Percentiles rank a stretch among this genome's conserved stretches.
phyloP scores from a whole-genome alignment of 2,888 invertebrate genomes.

The Mesorhabditis belari region DNA sequence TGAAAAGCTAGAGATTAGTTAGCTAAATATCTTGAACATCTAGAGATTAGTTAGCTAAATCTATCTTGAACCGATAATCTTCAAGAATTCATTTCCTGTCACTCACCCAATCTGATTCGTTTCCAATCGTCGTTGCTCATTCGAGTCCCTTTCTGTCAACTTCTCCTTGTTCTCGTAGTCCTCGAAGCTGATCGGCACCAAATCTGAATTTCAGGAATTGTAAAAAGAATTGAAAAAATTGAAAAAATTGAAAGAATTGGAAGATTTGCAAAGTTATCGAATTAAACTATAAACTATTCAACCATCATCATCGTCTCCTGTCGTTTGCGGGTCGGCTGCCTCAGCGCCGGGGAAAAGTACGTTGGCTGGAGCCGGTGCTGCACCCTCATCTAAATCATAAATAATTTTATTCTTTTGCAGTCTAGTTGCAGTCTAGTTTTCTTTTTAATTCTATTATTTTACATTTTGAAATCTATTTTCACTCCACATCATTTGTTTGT shows the following conservation, averaged over 20 bases:
- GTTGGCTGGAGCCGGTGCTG: constrained; percentile 21
- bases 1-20: too few species aligned
- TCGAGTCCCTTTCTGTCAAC: constrained; percentile 6
- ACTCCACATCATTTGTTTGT: too few species aligned
- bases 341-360: constrained; percentile 30
- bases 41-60: too few species aligned
- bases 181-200: constrained; percentile 32
- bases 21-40: too few species aligned
- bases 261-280: background rate
- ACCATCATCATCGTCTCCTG: constrained; percentile 25
- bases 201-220: constrained; percentile 27
- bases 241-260: background rate
- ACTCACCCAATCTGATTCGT: background rate
- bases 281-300: too few species aligned
- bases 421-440: too few species aligned
- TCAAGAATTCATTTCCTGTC: too few species aligned
- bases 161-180: constrained; percentile 23
- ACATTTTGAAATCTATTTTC: too few species aligned
- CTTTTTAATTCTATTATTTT: too few species aligned
- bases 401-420: too few species aligned
- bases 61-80: too few species aligned
- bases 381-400: constrained; percentile 11
- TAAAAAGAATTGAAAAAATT: background rate
- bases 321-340: constrained; percentile 22
- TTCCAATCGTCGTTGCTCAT: background rate